Conservation (phyloP, 2,888 invertebrate genomes). For the Eristalis tenax region DNA sequence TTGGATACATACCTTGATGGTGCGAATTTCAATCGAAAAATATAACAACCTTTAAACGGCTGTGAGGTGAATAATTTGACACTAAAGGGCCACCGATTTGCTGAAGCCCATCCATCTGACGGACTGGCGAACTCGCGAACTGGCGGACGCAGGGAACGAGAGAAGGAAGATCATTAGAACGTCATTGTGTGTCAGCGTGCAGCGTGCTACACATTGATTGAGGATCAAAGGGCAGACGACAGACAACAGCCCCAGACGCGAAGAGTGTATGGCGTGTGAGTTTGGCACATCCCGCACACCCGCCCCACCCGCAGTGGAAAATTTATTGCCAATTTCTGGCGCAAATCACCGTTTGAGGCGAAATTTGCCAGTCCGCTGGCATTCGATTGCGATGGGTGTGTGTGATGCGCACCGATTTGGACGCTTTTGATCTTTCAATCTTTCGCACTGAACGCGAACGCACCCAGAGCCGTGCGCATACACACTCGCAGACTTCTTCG, state of each 20-base stretch:
- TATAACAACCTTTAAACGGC: conserved; percentile 27
- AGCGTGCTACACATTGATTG: conserved; percentile 20
- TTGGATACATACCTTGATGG: conserved; percentile 12
- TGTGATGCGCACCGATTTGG: background rate
- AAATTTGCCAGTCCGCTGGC: conserved; percentile 34
- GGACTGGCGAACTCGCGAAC: background rate
- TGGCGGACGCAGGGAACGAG: background rate
- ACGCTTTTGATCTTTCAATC: conserved; percentile 65
- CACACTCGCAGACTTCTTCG: conserved; percentile 3
- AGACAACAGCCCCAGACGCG: conserved; percentile 37
- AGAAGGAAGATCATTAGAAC: conserved; percentile 22
- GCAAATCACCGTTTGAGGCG: conserved; percentile 35
- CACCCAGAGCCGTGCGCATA: conserved; percentile 23
- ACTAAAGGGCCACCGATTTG: background rate
- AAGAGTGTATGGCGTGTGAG: conserved; percentile 29
- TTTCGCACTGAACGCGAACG: conserved; percentile 26
- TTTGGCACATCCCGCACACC: conserved; percentile 20
- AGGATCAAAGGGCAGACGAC: conserved; percentile 59
- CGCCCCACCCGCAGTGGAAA: conserved; percentile 24
- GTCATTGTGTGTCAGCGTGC: conserved; percentile 10
- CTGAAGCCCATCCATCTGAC: background rate
- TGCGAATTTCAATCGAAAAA: conserved; percentile 30
- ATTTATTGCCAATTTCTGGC: conserved; percentile 61
- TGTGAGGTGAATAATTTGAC: conserved; percentile 23
- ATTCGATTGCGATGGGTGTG: conserved; percentile 68